These are phyloP conservation scores for Eira barbara DNA, from an alignment of 2,113 vertebrate species.

Conservation along the genomic window DNA sequence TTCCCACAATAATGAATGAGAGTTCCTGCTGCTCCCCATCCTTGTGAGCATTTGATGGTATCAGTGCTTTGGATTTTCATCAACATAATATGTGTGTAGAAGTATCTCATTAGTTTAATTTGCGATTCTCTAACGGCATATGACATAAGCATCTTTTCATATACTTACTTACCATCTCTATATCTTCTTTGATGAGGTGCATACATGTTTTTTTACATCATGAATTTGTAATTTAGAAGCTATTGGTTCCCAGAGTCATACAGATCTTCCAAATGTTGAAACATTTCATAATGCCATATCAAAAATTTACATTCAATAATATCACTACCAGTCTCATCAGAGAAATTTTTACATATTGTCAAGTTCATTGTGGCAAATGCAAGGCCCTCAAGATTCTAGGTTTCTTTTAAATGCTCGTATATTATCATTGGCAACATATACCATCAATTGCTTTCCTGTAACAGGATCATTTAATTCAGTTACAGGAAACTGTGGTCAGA, in stretches of 20 bases:
- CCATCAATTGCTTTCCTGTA: background rate
- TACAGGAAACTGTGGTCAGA: background rate
- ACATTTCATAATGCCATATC: background rate
- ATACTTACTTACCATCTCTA: background rate
- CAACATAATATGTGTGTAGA: background rate
- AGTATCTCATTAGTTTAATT: background rate
- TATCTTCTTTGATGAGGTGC: background rate
- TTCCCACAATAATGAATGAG: background rate
- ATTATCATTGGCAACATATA: background rate
- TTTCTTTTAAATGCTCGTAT: background rate
- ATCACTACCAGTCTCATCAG: background rate
- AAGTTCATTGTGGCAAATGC: background rate
- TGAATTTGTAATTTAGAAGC: background rate
- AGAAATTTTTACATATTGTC: background rate
- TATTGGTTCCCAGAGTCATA: background rate
- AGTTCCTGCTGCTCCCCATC: background rate
- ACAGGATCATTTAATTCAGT: background rate
- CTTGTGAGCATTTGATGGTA: background rate
- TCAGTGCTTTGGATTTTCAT: background rate
- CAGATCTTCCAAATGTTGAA: background rate
- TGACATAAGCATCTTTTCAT: background rate
- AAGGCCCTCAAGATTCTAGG: background rate
- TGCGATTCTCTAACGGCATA: background rate
- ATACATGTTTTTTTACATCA: background rate
- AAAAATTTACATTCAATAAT: background rate